phyloP scores from a whole-genome alignment of 2,888 invertebrate genomes.

The Drosophila nr. medialis region DNA sequence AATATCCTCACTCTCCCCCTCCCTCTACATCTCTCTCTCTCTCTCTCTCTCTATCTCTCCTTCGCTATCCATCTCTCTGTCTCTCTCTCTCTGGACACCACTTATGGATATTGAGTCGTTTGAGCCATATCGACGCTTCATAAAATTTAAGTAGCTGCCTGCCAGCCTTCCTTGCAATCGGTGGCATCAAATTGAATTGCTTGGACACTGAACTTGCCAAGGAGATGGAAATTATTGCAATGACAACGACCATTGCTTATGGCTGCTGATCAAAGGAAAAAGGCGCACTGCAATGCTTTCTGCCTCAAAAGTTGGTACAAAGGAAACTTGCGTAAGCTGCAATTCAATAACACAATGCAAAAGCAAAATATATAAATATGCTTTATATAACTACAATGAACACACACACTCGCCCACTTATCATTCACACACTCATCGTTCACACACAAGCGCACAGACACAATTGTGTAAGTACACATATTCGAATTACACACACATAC shows the following conservation, averaged over 20 bases:
- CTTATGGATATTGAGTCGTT: constrained; percentile 56
- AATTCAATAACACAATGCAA: constrained; percentile 26
- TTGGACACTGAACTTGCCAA: constrained; percentile 39
- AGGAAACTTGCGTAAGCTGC: constrained; percentile 28
- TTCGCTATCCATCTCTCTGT: not conserved
- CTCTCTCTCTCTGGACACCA: constrained; percentile 18
- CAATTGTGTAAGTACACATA: constrained; percentile 5
- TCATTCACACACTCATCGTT: constrained; percentile 2
- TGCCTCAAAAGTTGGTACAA: constrained; percentile 26
- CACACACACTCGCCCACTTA: constrained; percentile 14
- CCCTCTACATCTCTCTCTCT: not conserved
- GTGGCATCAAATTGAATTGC: constrained; percentile 65
- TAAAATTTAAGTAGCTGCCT: constrained; percentile 71
- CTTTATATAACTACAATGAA: not conserved
- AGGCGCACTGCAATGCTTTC: constrained; percentile 28
- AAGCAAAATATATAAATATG: constrained; percentile 9
- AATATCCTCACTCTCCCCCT: constrained; percentile 30
- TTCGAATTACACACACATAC: not conserved
- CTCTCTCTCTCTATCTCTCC: not conserved
- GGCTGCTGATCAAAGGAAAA: constrained; percentile 40
- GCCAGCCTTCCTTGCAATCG: constrained; percentile 20
- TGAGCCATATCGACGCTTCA: constrained; percentile 65
- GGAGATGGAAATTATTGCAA: constrained; percentile 57
- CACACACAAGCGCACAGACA: not conserved
- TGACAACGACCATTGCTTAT: constrained; percentile 27